Percentiles rank a stretch among this genome's conserved stretches.
Conservation (phyloP, 2,797 vertebrate genomes). For the Melanotaenia pygmaea region DNA sequence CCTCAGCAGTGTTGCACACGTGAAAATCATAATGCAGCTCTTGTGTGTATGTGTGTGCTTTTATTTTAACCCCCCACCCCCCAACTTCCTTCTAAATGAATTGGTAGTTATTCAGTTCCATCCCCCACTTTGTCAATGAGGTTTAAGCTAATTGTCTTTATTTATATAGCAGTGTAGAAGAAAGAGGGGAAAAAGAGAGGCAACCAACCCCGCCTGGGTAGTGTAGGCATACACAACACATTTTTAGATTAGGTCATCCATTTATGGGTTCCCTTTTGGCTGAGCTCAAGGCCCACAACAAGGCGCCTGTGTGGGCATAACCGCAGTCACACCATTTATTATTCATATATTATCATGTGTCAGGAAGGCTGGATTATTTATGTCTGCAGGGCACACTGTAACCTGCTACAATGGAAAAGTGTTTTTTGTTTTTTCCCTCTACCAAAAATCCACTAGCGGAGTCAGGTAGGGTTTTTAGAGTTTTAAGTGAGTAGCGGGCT, state of each 20-base stretch:
- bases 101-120: constrained; percentile 79
- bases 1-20: constrained; percentile 69
- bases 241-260: constrained; percentile 79
- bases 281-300: constrained; percentile 63
- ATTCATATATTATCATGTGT: constrained; percentile 83
- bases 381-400: constrained; percentile 62
- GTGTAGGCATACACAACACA: constrained; percentile 64
- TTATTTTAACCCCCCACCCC: constrained; percentile 33
- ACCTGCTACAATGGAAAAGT: constrained; percentile 40
- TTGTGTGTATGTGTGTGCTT: constrained; percentile 59
- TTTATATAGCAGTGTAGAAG: constrained; percentile 61
- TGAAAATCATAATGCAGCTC: constrained; percentile 78
- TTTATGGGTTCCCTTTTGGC: constrained; percentile 70
- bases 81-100: constrained; percentile 67
- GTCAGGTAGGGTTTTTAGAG: constrained; percentile 16
- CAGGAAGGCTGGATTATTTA: constrained; percentile 80
- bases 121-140: constrained; percentile 75
- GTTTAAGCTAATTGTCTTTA: constrained; percentile 81
- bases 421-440: constrained; percentile 18
- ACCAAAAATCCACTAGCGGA: constrained; percentile 7
- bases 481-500: constrained; percentile 38
- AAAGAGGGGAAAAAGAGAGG: constrained; percentile 1
- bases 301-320: constrained; percentile 65
- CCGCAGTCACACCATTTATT: constrained; percentile 80
- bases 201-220: constrained; percentile 42